Conservation (phyloP, 2,888 invertebrate species). For the Drosophila austrosaltans region DNA sequence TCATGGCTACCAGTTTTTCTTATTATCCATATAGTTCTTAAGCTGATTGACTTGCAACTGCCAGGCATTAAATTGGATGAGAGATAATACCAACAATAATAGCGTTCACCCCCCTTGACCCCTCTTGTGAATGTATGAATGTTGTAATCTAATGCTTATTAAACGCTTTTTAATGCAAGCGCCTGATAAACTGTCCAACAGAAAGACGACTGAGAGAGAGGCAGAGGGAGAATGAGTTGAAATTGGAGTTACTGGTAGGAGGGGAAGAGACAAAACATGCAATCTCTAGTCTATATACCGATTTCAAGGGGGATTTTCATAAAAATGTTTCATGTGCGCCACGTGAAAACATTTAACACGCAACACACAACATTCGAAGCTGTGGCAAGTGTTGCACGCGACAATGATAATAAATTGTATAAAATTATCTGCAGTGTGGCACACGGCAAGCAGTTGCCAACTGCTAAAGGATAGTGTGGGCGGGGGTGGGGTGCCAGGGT, state of each 20-base stretch:
- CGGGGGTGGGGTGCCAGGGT: conserved; percentile 11
- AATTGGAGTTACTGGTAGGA: neutral
- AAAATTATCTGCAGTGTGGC: conserved; percentile 69
- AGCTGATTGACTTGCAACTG: conserved; percentile 13
- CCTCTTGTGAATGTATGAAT: conserved; percentile 17
- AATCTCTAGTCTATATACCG: conserved; percentile 24
- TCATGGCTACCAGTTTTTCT: neutral
- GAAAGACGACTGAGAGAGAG: too few species aligned
- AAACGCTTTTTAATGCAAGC: conserved; percentile 73
- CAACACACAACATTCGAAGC: conserved; percentile 55
- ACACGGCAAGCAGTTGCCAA: conserved; percentile 57
- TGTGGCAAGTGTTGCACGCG: conserved; percentile 77
- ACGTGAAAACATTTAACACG: conserved; percentile 71
- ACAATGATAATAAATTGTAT: conserved; percentile 74
- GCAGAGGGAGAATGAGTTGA: too few species aligned
- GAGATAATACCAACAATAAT: conserved; percentile 11
- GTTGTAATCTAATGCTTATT: conserved; percentile 76
- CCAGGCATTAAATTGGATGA: conserved; percentile 8
- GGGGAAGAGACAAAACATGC: conserved; percentile 44
- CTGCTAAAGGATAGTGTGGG: neutral
- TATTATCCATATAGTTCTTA: conserved; percentile 1
- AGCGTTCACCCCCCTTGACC: neutral
- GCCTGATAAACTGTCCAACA: conserved; percentile 33
- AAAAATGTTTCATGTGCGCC: conserved; percentile 43
- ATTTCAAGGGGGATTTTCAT: conserved; percentile 40